Evolutionary conservation across 2,113 vertebrate genomes (phyloP), one percentile per base, ranked within the genome.

Genomic region (Oceanodroma tethys): DNA sequence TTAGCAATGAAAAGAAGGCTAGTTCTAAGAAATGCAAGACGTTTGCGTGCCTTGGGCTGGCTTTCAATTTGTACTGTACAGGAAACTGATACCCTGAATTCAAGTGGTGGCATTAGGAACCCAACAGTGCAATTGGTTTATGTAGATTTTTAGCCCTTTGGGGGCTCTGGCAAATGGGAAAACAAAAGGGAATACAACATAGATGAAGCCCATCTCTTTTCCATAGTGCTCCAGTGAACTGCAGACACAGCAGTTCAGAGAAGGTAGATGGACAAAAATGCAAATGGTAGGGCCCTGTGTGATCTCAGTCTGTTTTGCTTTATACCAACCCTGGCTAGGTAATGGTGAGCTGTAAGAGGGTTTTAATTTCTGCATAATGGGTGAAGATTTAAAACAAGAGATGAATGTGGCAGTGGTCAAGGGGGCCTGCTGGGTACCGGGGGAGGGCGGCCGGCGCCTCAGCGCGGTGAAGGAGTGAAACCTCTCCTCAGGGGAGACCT

Each of bases 271-370:
- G 42, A n/a, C 27, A 30, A 53, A 86, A 63, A 5, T 3, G n/a
- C 52, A n/a, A 30, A 27, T 3, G 34, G 55, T 4, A 7, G 45
- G 48, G 55, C 22, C 25, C 2, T 25, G 0, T 2, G 38, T 11
- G 38, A 13, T 56, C 23, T 25, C 29, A 0, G 56, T 27, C 38
- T 29, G 0, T 8, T 43, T 60, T 22, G 23, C 26, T 45, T 48
- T 36, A 36, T 21, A 13, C 18, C 0, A 15, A 20, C 7, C 2
- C 36, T 19, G 75, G 34, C 8, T 53, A 8, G 34, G 30, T 80
- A 9, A 56, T 0, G 4, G 27, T 13, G 59, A 90, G 70, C 40
- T 55, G 6, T 29, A 6, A 38, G 25, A 29, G 10, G 45, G 19
- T 29, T 72, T 83, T 40, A 10, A 50, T 55, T 48, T 79, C 43